These are phyloP conservation scores for Sarcophaga bullata DNA, from an alignment of 1,140 invertebrate genomes.

Conservation along the genomic window DNA sequence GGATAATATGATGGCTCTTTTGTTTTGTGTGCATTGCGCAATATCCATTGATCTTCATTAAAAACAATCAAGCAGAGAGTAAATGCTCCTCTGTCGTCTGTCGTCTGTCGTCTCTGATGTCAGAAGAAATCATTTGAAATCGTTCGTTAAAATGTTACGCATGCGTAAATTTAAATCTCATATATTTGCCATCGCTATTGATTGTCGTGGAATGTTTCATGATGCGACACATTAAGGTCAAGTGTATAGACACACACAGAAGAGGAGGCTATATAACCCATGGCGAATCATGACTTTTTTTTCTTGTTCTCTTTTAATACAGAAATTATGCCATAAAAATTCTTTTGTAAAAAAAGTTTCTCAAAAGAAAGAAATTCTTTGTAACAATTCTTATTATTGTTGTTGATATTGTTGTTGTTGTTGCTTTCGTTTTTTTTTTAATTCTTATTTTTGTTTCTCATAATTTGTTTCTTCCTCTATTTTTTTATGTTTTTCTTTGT, in stretches of 20 bases:
- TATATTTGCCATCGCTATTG: constrained; percentile 1
- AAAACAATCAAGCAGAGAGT: not conserved
- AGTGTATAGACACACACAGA: not conserved
- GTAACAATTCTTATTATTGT: not conserved
- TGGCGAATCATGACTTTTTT: too few species aligned
- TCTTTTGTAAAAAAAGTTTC: too few species aligned
- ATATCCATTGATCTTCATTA: constrained; percentile 9
- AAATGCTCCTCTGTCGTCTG: not conserved
- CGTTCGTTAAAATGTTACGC: constrained; percentile 26
- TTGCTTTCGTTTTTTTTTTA: not conserved
- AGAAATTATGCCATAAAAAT: too few species aligned
- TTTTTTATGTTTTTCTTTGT: too few species aligned
- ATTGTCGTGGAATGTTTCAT: not conserved
- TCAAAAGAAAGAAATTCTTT: not conserved
- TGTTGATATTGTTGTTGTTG: too few species aligned
- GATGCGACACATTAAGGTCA: constrained; percentile 2
- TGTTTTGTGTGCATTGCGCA: not conserved
- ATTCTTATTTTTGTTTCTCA: too few species aligned
- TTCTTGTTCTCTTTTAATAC: too few species aligned
- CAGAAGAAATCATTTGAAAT: not conserved
- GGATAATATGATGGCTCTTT: not conserved
- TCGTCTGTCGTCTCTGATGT: not conserved
- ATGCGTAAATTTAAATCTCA: constrained; percentile 8
- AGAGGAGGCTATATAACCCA: too few species aligned
- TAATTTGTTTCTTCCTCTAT: too few species aligned